Evolutionary conservation across 2,797 vertebrate species (phyloP), one percentile per base, ranked within the genome.

Genomic region (Synanceia verrucosa): DNA sequence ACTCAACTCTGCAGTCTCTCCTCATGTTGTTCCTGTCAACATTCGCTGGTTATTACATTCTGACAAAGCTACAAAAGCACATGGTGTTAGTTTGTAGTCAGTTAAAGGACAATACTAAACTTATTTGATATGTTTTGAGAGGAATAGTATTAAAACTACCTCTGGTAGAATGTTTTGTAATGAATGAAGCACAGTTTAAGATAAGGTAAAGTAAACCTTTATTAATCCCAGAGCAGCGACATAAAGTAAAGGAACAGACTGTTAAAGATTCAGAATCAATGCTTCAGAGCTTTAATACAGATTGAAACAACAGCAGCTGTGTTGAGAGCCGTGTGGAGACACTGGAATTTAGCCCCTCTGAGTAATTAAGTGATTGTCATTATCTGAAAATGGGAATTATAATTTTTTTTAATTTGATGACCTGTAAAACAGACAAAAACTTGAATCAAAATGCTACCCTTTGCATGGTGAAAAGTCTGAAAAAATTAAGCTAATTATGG

Each of bases 1-100:
- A 43, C 76, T 76, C 50, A 65, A 69, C 79, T 76, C 47, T 83
- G 75, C 68, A 57, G 74, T 89, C 79, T 80, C 67, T 72, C 62
- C 72, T 90, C 55, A 63, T 82, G 70, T 76, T 78, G 80, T 85
- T 73, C 67, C 83, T 62, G 67, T 74, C 62, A 62, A 44, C 65
- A 60, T 71, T 87, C 60, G 44, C 74, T 81, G 77, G 75, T 89
- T 86, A 65, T 84, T 71, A 82, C 63, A 47, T 72, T 84, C 37
- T 79, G 79, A 56, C 62, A 85, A 75, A 81, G 76, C 80, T 85
- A 10, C 82, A 81, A 53, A 79, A 53, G 50, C 36, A n/a, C 34
- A 31, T 62, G n/a, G n/a, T n/a, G 57, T 23, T 19, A 37, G 4
- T 68, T 43, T 4, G 19, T 14, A 8, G n/a, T 47, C 36, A 3